Base-by-base conservation (phyloP, 1,140 invertebrate species). In the Euschistus heros region DNA sequence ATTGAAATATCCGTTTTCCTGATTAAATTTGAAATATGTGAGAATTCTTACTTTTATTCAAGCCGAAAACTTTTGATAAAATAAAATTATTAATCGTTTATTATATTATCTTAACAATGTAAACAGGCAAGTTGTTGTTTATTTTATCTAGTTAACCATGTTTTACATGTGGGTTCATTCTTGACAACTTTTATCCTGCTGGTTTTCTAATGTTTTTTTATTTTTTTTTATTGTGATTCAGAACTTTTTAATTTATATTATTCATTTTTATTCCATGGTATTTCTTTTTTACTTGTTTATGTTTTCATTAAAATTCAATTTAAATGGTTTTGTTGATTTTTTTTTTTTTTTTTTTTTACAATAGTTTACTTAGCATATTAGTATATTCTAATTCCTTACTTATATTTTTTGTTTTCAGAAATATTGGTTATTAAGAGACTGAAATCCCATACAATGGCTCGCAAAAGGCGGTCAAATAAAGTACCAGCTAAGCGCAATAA, bases 401-500 rank as follows among this genome's bases (percentile, higher is more conserved):
- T 18, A 18, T 26, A 26, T 18, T 22, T 20, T 57, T 24, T 57
- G 15, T 22, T 24, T 57, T 57, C 14, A 26, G 54, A 24, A 24
- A 0, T 57, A 14, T 2, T 57, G 20, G 15, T 14, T 57, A 24
- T 27, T 57, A 4, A 27, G 2, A n/a, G 22, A 24, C 18, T 17
- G 20, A 26, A 57, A 57, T 6, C 4, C 10, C 5, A 57, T 18
- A 57, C 6, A 24, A 57, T 57, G 54, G 54, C 54, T 57, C 18
- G 54, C 15, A 57, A 57, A 57, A 57, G 54, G 15, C 18, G 54
- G 24, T 20, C 47, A 6, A 57, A 7, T 57, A 57, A 57, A 27
- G 24, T 24, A 24, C 15, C 54, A 24, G 54, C 54, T 27, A 57
- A 57, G 24, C 54, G 54, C 15, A 57, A 57, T 26, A 57, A 57